These are phyloP conservation scores for Rhinella marina DNA, from an alignment of 2,797 vertebrate genomes.

Conservation along the genomic window DNA sequence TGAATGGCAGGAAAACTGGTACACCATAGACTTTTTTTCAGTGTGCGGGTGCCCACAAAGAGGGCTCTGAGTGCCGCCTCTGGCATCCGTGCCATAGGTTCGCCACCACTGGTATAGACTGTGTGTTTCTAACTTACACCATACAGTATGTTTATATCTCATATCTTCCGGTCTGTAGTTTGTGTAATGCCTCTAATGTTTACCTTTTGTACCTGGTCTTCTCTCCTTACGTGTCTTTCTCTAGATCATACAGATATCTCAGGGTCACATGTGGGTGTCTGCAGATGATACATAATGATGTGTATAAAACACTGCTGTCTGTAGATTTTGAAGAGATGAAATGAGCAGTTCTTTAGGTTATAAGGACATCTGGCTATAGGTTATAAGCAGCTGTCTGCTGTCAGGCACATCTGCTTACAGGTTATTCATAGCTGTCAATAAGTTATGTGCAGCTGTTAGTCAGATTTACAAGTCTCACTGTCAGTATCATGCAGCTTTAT, in stretches of 20 bases:
- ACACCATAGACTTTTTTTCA: too few species aligned
- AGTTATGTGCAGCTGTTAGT: conserved; percentile 48
- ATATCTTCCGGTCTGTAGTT: background rate
- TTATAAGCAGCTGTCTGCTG: conserved; percentile 34
- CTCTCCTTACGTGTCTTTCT: background rate
- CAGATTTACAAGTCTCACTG: conserved; percentile 32
- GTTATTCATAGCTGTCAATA: conserved; percentile 42
- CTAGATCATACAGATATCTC: background rate
- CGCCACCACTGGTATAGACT: background rate
- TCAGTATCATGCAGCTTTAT: conserved; percentile 45
- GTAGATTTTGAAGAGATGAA: conserved; percentile 8
- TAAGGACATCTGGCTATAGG: conserved; percentile 29
- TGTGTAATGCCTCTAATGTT: background rate
- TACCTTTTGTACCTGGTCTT: background rate
- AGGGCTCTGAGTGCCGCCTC: too few species aligned
- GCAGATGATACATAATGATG: conserved; percentile 3
- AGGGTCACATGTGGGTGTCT: background rate
- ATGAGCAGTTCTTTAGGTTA: background rate
- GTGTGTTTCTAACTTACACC: background rate
- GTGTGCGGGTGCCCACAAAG: too few species aligned
- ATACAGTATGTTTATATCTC: background rate
- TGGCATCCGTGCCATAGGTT: too few species aligned
- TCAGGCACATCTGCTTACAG: conserved; percentile 17
- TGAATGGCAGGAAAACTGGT: too few species aligned
- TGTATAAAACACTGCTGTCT: background rate